These are phyloP conservation scores for Myotis vivesi DNA, from an alignment of 2,797 vertebrate genomes.

Conservation along the genomic window DNA sequence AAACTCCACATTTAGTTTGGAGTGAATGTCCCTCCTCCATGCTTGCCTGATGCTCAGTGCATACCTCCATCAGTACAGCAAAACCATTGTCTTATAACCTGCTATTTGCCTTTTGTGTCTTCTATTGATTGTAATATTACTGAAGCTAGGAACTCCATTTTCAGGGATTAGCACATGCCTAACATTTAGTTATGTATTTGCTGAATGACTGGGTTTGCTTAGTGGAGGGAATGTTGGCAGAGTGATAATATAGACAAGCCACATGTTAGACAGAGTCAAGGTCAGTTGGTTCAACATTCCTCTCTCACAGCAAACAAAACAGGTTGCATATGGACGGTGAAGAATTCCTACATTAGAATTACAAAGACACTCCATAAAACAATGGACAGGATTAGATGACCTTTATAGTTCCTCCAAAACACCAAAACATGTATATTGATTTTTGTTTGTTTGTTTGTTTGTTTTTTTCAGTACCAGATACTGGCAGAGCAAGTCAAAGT, in stretches of 20 bases:
- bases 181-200: not conserved
- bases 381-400: not conserved
- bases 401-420: not conserved
- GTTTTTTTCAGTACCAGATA: not conserved
- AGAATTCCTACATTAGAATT: not conserved
- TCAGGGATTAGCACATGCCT: not conserved
- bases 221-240: not conserved
- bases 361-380: not conserved
- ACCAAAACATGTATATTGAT: not conserved
- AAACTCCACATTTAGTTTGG: not conserved
- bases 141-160: not conserved
- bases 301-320: constrained; percentile 24
- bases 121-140: not conserved
- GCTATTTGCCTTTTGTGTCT: not conserved
- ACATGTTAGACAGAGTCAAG: not conserved
- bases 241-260: not conserved
- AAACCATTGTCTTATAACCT: not conserved
- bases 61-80: not conserved
- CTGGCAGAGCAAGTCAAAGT: not conserved
- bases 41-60: not conserved
- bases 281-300: not conserved
- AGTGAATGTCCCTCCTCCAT: not conserved
- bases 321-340: not conserved
- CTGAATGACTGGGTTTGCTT: not conserved
- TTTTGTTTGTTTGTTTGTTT: not conserved